phyloP scores from a whole-genome alignment of 1,140 invertebrate species.

The Bicyclus anynana region DNA sequence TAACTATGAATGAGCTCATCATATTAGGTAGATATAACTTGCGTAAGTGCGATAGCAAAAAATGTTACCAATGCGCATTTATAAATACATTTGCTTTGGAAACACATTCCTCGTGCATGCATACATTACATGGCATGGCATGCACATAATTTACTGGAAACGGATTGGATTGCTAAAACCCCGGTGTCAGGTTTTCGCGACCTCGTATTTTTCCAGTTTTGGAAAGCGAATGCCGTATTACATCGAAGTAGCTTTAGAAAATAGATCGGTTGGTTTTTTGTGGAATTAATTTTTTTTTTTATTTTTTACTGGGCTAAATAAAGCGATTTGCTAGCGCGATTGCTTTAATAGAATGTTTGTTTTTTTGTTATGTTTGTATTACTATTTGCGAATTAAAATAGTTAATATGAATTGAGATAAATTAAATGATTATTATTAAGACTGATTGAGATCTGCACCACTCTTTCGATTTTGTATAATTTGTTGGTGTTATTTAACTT shows the following conservation, averaged over 20 bases:
- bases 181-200: slow-evolving; percentile 19
- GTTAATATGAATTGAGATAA: too few species aligned
- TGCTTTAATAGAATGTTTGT: background rate
- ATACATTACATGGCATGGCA: slow-evolving; percentile 17
- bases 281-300: background rate
- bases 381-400: too few species aligned
- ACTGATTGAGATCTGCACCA: too few species aligned
- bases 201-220: slow-evolving; percentile 24
- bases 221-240: slow-evolving; percentile 5
- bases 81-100: slow-evolving; percentile 27
- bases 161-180: slow-evolving; percentile 28
- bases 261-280: background rate
- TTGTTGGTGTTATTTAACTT: too few species aligned
- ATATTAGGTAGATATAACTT: slow-evolving; percentile 24
- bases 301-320: background rate
- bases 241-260: background rate
- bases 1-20: slow-evolving; percentile 44
- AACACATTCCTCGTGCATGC: slow-evolving; percentile 24
- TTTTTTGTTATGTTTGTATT: background rate
- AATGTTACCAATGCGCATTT: slow-evolving; percentile 27
- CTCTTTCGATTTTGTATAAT: too few species aligned
- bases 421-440: too few species aligned
- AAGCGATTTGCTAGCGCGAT: background rate
- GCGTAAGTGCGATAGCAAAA: slow-evolving; percentile 33
- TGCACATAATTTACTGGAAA: slow-evolving; percentile 25